phyloP scores from a whole-genome alignment of 2,888 invertebrate species.

The Amphimallon solstitiale region DNA sequence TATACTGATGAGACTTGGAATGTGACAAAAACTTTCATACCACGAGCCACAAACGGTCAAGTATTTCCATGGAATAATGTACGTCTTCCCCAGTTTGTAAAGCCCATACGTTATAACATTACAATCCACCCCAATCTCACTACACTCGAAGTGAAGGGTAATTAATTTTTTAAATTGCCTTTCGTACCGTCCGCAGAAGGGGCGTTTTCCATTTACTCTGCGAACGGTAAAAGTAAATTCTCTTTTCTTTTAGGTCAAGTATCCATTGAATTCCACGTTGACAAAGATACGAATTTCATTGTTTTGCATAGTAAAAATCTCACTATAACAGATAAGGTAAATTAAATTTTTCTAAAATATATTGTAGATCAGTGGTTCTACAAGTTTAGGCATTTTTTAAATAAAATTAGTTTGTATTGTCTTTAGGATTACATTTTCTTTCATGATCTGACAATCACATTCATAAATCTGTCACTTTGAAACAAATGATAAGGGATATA shows the following conservation, averaged over 20 bases:
- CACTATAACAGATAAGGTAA: conserved; percentile 83
- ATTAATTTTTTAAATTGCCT: conserved; percentile 36
- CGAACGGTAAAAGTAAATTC: neutral
- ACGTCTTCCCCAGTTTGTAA: conserved; percentile 80
- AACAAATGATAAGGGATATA: neutral
- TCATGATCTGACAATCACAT: too few species aligned
- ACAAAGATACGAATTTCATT: conserved; percentile 83
- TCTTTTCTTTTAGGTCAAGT: conserved; percentile 75
- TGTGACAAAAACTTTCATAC: conserved; percentile 71
- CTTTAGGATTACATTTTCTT: too few species aligned
- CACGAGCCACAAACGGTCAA: conserved; percentile 78
- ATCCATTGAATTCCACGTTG: conserved; percentile 85
- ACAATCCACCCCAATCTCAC: conserved; percentile 94
- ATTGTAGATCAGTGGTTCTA: neutral
- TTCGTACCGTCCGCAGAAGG: neutral
- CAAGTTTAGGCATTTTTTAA: neutral
- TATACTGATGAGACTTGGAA: conserved; percentile 72
- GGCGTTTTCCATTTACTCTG: neutral
- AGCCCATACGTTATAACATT: conserved; percentile 86
- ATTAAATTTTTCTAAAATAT: neutral
- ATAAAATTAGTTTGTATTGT: too few species aligned
- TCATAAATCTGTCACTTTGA: neutral
- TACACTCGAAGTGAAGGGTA: conserved; percentile 88
- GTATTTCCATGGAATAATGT: conserved; percentile 81
- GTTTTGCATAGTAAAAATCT: conserved; percentile 88